Percentiles rank a stretch among this genome's conserved stretches.
Evolutionary conservation across 1,140 invertebrate species (phyloP).

Genomic region (Agraylea sexmaculata): DNA sequence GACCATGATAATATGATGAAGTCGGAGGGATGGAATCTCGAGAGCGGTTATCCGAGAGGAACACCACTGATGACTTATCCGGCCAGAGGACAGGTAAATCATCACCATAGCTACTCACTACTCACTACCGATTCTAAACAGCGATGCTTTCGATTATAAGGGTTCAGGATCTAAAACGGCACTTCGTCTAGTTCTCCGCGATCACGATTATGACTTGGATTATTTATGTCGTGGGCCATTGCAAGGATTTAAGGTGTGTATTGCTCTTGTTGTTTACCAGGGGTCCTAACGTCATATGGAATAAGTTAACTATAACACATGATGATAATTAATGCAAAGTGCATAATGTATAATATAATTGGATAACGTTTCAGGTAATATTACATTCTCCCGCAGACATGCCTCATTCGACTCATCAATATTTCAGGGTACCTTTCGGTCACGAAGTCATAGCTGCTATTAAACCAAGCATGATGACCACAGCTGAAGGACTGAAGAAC

Average conservation of each 20-base stretch:
- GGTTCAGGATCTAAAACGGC: constrained; percentile 30
- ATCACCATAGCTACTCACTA: no score
- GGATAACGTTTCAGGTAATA: constrained; percentile 37
- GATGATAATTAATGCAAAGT: no score
- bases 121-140: no score
- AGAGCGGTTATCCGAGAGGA: constrained; percentile 41
- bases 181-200: constrained; percentile 28
- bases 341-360: no score
- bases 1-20: constrained; percentile 25
- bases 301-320: no score
- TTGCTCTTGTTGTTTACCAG: no score
- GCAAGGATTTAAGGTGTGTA: constrained; percentile 39
- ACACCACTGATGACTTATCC: constrained; percentile 44
- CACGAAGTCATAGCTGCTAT: constrained; percentile 47
- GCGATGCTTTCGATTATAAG: constrained; percentile 19
- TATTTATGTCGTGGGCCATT: constrained; percentile 35
- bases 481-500: constrained; percentile 40
- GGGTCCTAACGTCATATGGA: no score
- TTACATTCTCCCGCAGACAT: constrained; percentile 49
- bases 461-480: constrained; percentile 52
- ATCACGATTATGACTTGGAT: constrained; percentile 29
- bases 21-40: constrained; percentile 43
- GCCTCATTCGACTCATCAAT: constrained; percentile 44
- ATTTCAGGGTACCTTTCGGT: constrained; percentile 45
- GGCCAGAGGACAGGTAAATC: constrained; percentile 30